phyloP scores from a whole-genome alignment of 2,888 invertebrate species.

The Gymnoscelis rufifasciata region DNA sequence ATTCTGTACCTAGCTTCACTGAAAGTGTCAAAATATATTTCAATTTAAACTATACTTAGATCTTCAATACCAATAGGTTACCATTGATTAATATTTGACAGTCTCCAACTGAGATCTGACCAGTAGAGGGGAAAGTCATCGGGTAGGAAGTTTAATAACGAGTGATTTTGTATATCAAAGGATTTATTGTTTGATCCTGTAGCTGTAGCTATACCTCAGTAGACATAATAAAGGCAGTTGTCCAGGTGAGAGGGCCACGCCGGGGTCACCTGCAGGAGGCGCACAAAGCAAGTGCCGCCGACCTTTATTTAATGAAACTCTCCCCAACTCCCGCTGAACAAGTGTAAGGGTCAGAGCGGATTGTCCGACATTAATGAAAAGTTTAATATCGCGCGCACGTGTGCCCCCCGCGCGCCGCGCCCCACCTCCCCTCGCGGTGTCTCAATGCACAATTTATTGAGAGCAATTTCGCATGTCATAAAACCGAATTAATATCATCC shows the following conservation, averaged over 20 bases:
- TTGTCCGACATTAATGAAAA: conserved; percentile 59
- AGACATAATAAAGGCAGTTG: too few species aligned
- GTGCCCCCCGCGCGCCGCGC: conserved; percentile 31
- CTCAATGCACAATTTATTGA: conserved; percentile 68
- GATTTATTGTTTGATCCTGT: too few species aligned
- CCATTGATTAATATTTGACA: too few species aligned
- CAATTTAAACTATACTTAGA: too few species aligned
- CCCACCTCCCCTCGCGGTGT: conserved; percentile 18
- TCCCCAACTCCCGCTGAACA: conserved; percentile 36
- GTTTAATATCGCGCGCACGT: conserved; percentile 72
- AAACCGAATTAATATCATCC: conserved; percentile 69
- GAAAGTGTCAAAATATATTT: too few species aligned
- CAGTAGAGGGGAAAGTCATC: too few species aligned
- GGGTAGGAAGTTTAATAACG: too few species aligned
- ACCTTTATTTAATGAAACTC: conserved; percentile 34
- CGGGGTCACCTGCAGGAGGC: not conserved
- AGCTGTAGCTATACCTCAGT: too few species aligned
- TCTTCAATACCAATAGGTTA: too few species aligned
- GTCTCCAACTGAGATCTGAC: too few species aligned
- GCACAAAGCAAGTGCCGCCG: conserved; percentile 35
- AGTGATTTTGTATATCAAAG: too few species aligned
- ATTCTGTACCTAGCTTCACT: too few species aligned
- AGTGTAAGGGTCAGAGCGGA: conserved; percentile 34
- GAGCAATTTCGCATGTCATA: conserved; percentile 78
- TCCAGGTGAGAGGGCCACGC: not conserved